Evolutionary conservation across 2,113 vertebrate species (phyloP).

Genomic region (Phylloscopus trochilus): DNA sequence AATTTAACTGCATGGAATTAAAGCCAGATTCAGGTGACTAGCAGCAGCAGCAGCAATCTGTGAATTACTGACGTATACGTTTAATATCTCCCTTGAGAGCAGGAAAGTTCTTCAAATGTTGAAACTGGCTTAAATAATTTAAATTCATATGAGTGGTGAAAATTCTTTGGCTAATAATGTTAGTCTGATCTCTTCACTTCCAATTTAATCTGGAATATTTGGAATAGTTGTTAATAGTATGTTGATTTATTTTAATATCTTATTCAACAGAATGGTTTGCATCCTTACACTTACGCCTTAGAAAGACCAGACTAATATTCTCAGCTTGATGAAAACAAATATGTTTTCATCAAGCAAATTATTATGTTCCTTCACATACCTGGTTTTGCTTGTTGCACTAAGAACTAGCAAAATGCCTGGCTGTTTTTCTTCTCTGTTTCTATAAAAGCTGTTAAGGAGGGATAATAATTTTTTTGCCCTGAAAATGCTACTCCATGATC

Average conservation of each 20-base stretch:
- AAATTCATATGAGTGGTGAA: slow-evolving; percentile 38
- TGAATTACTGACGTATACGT: neutral
- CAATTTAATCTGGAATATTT: slow-evolving; percentile 32
- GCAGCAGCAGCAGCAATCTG: slow-evolving; percentile 35
- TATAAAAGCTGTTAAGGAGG: neutral
- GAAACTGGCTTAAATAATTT: slow-evolving; percentile 60
- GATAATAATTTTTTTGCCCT: neutral
- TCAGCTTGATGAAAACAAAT: neutral
- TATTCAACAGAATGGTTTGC: neutral
- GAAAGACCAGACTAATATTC: neutral
- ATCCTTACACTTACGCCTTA: neutral
- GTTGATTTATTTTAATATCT: neutral
- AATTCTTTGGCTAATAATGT: slow-evolving; percentile 49
- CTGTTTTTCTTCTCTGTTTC: neutral
- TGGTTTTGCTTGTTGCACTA: neutral
- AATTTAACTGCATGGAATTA: slow-evolving; percentile 10
- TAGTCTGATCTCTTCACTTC: slow-evolving; percentile 34
- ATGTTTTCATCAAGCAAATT: neutral
- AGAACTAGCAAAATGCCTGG: neutral
- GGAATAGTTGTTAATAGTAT: neutral
- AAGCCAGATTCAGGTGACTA: slow-evolving; percentile 41
- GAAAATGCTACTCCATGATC: neutral
- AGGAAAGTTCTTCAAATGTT: slow-evolving; percentile 55
- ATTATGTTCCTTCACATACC: neutral
- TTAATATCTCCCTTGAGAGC: slow-evolving; percentile 33